These are phyloP conservation scores for Tetranychus piercei DNA, from an alignment of 2,888 invertebrate species.

Conservation along the genomic window DNA sequence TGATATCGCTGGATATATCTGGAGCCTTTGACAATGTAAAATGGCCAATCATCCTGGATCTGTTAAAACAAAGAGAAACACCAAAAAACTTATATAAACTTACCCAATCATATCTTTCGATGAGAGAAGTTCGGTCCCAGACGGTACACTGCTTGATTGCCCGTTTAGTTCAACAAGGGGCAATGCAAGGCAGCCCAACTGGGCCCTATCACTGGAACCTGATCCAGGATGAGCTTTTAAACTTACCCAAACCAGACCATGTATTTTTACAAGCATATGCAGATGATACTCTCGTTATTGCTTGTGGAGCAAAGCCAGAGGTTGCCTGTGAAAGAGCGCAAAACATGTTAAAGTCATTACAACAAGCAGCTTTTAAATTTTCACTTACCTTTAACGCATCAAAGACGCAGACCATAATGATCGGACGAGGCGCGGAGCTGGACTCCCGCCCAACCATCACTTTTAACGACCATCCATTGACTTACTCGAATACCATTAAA, in stretches of 20 bases:
- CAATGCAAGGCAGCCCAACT: slow-evolving; percentile 9
- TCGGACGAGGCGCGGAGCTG: background rate
- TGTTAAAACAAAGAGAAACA: background rate
- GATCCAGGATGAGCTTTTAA: slow-evolving; percentile 6
- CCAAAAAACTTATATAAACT: background rate
- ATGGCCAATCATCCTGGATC: slow-evolving; percentile 10
- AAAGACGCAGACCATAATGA: background rate
- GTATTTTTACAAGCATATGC: background rate
- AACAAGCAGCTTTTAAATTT: background rate
- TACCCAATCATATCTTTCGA: background rate
- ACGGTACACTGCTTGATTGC: background rate
- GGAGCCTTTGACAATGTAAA: slow-evolving; percentile 17
- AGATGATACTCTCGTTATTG: background rate
- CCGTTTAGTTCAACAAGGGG: background rate
- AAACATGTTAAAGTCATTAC: background rate
- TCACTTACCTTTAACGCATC: background rate
- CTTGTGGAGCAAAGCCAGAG: background rate
- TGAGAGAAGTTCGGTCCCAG: background rate
- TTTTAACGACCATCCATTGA: background rate
- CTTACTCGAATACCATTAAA: background rate
- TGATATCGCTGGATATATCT: slow-evolving; percentile 17
- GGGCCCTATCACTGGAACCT: slow-evolving; percentile 14
- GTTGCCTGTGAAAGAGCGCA: background rate
- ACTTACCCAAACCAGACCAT: background rate
- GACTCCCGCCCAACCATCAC: background rate